These are phyloP conservation scores for Orbicella faveolata DNA, from an alignment of 64 coral and sea anemone species.

Conservation along the genomic window DNA sequence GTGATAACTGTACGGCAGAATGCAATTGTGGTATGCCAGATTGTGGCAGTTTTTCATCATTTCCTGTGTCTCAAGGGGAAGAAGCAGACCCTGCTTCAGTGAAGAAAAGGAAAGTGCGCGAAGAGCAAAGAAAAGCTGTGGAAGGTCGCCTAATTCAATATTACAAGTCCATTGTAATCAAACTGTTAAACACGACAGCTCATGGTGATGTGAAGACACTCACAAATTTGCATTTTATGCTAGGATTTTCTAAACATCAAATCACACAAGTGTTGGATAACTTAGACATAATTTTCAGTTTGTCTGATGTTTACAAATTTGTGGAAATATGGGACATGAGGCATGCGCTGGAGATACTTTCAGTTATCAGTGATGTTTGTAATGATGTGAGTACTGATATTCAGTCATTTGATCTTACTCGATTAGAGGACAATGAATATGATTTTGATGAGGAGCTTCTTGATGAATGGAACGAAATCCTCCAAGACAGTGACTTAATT, in stretches of 20 bases:
- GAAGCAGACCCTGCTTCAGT: background rate
- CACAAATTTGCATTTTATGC: conserved; percentile 30
- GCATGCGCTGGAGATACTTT: conserved; percentile 11
- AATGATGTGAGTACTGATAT: background rate
- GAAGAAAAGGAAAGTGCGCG: conserved; percentile 26
- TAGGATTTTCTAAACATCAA: conserved; percentile 47
- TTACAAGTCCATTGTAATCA: conserved; percentile 52
- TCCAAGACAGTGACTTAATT: conserved; percentile 50
- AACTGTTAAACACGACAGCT: conserved; percentile 26
- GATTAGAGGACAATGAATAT: conserved; percentile 11
- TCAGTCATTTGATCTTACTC: background rate
- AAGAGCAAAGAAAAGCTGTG: conserved; percentile 42
- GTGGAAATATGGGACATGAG: conserved; percentile 38
- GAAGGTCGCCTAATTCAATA: conserved; percentile 30
- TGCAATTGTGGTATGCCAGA: conserved; percentile 55
- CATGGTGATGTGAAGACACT: conserved; percentile 35
- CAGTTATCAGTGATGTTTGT: conserved; percentile 2
- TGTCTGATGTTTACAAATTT: conserved; percentile 42
- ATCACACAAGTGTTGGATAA: conserved; percentile 57
- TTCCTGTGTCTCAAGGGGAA: background rate
- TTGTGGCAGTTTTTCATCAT: conserved; percentile 28
- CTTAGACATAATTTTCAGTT: conserved; percentile 34
- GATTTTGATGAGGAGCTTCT: conserved; percentile 53
- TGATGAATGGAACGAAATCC: conserved; percentile 61
- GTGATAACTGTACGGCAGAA: conserved; percentile 57